Evolutionary conservation across 2,797 vertebrate species (phyloP).

Genomic region (Cyclopterus lumpus): DNA sequence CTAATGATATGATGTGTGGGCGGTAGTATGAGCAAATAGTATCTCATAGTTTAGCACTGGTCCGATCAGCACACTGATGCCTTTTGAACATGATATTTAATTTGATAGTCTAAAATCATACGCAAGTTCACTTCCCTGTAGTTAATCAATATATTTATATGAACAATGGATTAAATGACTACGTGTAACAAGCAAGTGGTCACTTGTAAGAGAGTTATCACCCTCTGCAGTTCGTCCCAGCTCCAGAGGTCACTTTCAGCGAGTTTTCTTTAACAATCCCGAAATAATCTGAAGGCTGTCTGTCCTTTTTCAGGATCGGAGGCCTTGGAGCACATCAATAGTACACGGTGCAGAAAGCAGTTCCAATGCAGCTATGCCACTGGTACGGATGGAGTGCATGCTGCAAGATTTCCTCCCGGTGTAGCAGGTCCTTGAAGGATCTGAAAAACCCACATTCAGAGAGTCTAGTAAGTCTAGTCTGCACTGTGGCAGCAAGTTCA

Average conservation of each 20-base stretch:
- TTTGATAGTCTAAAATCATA: constrained; percentile 23
- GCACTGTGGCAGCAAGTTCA: neutral
- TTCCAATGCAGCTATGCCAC: too few species aligned
- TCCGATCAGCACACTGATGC: constrained; percentile 15
- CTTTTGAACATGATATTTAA: constrained; percentile 25
- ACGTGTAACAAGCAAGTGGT: neutral
- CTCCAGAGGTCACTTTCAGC: neutral
- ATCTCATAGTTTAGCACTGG: constrained; percentile 13
- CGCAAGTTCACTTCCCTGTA: constrained; percentile 11
- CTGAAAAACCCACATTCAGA: neutral
- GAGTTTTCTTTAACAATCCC: neutral
- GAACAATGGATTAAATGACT: constrained; percentile 14
- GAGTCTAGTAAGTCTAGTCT: neutral
- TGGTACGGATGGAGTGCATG: neutral
- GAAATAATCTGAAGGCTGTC: too few species aligned
- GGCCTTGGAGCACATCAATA: neutral
- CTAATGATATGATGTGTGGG: constrained; percentile 45
- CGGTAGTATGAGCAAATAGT: constrained; percentile 10
- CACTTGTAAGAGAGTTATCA: constrained; percentile 4
- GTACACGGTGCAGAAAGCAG: neutral
- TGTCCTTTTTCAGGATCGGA: neutral
- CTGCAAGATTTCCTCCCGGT: neutral
- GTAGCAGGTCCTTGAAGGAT: neutral
- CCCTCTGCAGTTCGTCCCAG: neutral
- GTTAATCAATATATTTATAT: constrained; percentile 16